These are phyloP conservation scores for Anthophora plumipes DNA, from an alignment of 2,888 invertebrate species.

Conservation along the genomic window DNA sequence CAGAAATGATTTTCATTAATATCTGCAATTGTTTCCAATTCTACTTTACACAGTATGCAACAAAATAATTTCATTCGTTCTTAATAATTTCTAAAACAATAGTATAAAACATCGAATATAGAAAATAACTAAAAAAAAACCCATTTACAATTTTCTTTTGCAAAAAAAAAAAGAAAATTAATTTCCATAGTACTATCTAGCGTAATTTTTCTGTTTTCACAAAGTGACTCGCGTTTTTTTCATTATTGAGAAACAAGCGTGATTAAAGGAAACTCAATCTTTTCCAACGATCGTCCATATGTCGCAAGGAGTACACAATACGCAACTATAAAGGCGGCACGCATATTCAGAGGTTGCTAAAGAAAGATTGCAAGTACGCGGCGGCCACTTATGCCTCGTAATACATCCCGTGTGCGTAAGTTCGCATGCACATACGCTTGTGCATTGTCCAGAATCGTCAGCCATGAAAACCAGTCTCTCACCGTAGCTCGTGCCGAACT, in stretches of 20 bases:
- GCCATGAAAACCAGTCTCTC: constrained; percentile 76
- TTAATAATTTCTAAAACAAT: no score
- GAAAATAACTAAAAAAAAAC: neutral
- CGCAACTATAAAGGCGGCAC: constrained; percentile 32
- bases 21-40: no score
- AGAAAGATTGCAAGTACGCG: constrained; percentile 49
- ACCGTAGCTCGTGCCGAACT: constrained; percentile 73
- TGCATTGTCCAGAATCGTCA: constrained; percentile 78
- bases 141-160: no score
- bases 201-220: no score
- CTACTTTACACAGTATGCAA: no score
- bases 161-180: no score
- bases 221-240: no score
- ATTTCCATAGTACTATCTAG: no score
- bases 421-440: constrained; percentile 55
- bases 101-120: no score
- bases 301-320: neutral
- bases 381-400: constrained; percentile 60
- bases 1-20: no score
- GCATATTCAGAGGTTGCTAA: constrained; percentile 43
- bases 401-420: constrained; percentile 63
- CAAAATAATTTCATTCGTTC: no score
- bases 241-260: neutral
- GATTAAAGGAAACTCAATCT: neutral
- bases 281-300: no score